These are phyloP conservation scores for Bombycilla garrulus DNA, from an alignment of 2,113 vertebrate species.

Conservation along the genomic window DNA sequence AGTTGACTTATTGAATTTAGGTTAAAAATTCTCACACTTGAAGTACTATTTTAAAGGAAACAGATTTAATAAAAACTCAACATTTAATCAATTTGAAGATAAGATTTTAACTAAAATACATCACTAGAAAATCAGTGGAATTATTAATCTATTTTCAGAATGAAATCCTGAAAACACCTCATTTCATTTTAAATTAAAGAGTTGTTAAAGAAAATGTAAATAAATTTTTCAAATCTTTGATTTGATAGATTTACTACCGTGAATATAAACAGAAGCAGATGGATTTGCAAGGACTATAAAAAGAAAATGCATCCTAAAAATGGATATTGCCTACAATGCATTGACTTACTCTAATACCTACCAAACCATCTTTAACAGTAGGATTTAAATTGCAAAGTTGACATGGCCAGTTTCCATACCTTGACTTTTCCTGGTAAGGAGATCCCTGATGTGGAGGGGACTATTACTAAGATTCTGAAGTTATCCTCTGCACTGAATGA, in stretches of 20 bases:
- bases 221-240: not conserved
- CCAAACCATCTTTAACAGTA: constrained; percentile 17
- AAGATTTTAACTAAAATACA: not conserved
- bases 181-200: constrained; percentile 1
- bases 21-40: not conserved
- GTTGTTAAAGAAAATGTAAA: not conserved
- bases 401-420: constrained; percentile 46
- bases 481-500: constrained; percentile 56
- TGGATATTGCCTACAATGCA: not conserved
- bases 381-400: constrained; percentile 62
- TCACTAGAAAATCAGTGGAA: not conserved
- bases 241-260: not conserved
- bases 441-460: constrained; percentile 55
- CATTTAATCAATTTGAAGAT: not conserved
- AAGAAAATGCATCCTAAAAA: not conserved
- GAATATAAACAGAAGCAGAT: not conserved
- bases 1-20: not conserved
- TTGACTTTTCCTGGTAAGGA: constrained; percentile 57
- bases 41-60: not conserved
- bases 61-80: not conserved
- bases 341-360: constrained; percentile 10
- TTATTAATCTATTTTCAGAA: constrained; percentile 2
- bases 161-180: not conserved
- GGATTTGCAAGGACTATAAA: not conserved
- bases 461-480: constrained; percentile 62